Percentiles rank a stretch among this genome's conserved stretches.
Evolutionary conservation across 2,113 vertebrate species (phyloP).

Genomic region (Delphinus delphis): DNA sequence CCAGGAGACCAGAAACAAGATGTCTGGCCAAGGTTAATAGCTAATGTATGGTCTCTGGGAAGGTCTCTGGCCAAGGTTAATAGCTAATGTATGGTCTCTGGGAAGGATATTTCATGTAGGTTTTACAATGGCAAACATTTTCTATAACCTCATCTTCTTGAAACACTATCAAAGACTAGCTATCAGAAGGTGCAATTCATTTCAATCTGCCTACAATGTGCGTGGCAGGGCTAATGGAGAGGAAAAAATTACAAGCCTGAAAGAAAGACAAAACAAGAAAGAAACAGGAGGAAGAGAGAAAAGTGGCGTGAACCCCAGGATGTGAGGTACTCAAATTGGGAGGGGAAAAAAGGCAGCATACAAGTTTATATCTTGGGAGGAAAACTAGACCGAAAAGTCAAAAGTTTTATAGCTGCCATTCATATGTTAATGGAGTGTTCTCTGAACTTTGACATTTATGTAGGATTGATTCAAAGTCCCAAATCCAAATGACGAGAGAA

Average conservation of each 20-base stretch:
- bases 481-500: background rate
- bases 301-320: background rate
- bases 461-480: background rate
- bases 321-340: background rate
- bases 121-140: slow-evolving; percentile 40
- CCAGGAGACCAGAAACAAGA: slow-evolving; percentile 7
- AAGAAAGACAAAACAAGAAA: background rate
- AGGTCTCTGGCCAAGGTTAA: slow-evolving; percentile 29
- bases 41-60: background rate
- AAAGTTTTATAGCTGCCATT: background rate
- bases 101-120: background rate
- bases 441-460: background rate
- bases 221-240: background rate
- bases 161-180: slow-evolving; percentile 20
- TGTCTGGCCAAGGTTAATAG: slow-evolving; percentile 13
- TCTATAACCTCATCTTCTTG: slow-evolving; percentile 29
- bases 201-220: background rate
- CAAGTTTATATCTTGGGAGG: background rate
- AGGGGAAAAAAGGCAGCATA: background rate
- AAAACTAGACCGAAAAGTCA: background rate
- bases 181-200: background rate
- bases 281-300: background rate
- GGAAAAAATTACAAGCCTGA: background rate
- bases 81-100: background rate
- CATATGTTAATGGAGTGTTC: background rate